These are phyloP conservation scores for Anthophora plumipes DNA, from an alignment of 2,888 invertebrate genomes.

Conservation along the genomic window DNA sequence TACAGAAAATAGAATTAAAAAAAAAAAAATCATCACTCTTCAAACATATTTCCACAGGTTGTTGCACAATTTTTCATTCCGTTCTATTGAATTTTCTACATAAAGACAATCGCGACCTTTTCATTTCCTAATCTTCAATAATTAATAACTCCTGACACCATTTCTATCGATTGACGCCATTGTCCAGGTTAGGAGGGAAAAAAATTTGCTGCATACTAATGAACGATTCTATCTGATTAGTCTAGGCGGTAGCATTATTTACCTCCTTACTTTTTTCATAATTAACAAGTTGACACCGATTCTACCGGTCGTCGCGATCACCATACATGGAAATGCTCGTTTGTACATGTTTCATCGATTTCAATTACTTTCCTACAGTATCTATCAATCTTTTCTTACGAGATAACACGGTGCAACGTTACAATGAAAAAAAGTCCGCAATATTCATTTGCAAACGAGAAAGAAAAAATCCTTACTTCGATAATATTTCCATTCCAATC, in stretches of 20 bases:
- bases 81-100: neutral
- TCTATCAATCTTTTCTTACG: too few species aligned
- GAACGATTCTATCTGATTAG: neutral
- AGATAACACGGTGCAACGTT: too few species aligned
- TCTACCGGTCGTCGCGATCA: constrained; percentile 13
- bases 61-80: neutral
- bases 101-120: neutral
- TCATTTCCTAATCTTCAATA: neutral
- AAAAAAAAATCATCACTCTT: neutral
- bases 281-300: constrained; percentile 36
- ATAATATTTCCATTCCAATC: too few species aligned
- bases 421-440: too few species aligned
- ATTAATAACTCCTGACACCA: constrained; percentile 26
- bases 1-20: neutral
- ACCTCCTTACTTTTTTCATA: neutral
- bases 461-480: too few species aligned
- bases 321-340: neutral
- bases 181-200: neutral
- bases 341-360: neutral
- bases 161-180: constrained; percentile 7
- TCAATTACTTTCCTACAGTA: too few species aligned
- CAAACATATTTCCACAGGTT: neutral
- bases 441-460: too few species aligned
- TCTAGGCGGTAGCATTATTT: neutral
- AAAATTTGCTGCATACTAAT: neutral